phyloP scores from a whole-genome alignment of 2,113 vertebrate species.

The Brachypteracias leptosomus region DNA sequence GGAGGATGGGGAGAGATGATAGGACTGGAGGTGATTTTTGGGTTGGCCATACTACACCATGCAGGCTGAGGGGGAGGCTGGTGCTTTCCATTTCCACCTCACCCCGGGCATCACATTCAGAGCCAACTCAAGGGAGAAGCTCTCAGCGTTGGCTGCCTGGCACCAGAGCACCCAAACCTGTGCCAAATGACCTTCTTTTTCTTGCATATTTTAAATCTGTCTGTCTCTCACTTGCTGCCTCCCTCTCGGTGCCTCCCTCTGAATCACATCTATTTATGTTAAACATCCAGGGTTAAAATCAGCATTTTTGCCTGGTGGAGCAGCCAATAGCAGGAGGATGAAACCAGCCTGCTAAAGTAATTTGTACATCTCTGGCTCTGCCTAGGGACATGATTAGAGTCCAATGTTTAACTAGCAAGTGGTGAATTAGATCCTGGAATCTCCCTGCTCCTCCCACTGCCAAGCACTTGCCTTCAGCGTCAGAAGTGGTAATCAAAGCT shows the following conservation, averaged over 20 bases:
- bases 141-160: not conserved
- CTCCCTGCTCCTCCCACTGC: not conserved
- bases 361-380: not conserved
- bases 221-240: not conserved
- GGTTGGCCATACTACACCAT: fast-evolving
- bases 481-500: not conserved
- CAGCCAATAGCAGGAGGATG: not conserved
- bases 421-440: not conserved
- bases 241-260: not conserved
- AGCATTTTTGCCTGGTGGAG: not conserved
- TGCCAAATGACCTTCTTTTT: not conserved
- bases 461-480: not conserved
- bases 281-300: not conserved
- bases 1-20: not conserved
- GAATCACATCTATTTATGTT: not conserved
- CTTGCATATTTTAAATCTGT: not conserved
- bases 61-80: not conserved
- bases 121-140: not conserved
- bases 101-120: not conserved
- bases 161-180: not conserved
- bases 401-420: not conserved
- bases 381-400: not conserved
- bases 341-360: not conserved
- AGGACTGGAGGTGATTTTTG: not conserved
- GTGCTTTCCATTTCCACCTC: not conserved